phyloP scores from a whole-genome alignment of 2,888 invertebrate species.

The Labia minor region DNA sequence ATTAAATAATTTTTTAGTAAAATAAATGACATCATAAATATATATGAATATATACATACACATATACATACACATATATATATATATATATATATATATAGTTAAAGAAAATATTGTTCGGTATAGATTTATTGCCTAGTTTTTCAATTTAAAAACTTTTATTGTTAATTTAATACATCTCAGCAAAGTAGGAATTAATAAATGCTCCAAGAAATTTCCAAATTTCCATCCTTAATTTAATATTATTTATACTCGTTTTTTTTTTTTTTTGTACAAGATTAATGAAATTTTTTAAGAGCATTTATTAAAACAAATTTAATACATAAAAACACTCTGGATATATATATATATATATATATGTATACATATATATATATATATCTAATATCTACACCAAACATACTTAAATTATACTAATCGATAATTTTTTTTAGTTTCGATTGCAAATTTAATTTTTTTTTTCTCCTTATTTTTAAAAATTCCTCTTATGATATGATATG shows the following conservation, averaged over 20 bases:
- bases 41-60: neutral
- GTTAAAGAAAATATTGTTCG: constrained; percentile 44
- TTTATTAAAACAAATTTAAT: neutral
- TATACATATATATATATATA: too few species aligned
- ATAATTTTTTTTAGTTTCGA: neutral
- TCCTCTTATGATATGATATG: constrained; percentile 4
- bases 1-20: neutral
- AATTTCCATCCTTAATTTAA: constrained; percentile 21
- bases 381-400: constrained; percentile 13
- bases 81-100: neutral
- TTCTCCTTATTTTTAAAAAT: constrained; percentile 13
- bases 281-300: constrained; percentile 8
- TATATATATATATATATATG: too few species aligned
- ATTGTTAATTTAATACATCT: constrained; percentile 21
- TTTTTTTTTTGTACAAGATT: constrained; percentile 24
- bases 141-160: constrained; percentile 23
- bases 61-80: neutral
- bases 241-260: constrained; percentile 21
- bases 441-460: neutral
- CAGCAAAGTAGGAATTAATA: constrained; percentile 21
- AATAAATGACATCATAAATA: constrained; percentile 4
- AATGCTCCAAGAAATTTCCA: constrained; percentile 15
- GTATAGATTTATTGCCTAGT: constrained; percentile 40
- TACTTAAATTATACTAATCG: neutral
- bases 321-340: constrained; percentile 3